These are phyloP conservation scores for Phylloscopus collybita DNA, from an alignment of 2,797 vertebrate species.

Conservation along the genomic window DNA sequence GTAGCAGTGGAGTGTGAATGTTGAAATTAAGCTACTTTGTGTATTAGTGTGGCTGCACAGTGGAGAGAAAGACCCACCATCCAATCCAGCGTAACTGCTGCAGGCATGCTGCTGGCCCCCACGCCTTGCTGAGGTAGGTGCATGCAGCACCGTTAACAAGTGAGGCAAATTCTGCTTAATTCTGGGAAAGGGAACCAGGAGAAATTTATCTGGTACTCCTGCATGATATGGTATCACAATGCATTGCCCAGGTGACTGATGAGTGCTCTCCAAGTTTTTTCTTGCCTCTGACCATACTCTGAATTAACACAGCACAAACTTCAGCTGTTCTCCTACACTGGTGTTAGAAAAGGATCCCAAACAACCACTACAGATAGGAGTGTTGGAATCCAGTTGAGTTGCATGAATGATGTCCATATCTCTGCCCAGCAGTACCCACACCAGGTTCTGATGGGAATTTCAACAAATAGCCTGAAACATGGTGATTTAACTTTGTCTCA, in stretches of 20 bases:
- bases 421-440: neutral
- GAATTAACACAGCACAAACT: neutral
- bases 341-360: neutral
- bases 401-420: neutral
- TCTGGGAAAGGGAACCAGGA: neutral
- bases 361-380: neutral
- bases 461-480: neutral
- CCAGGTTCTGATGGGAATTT: neutral
- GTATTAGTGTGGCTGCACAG: neutral
- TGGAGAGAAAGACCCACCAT: neutral
- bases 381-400: neutral
- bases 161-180: neutral
- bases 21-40: neutral
- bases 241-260: neutral
- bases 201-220: neutral
- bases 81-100: neutral
- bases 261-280: neutral
- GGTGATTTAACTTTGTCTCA: neutral
- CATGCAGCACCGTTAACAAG: neutral
- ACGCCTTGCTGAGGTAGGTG: no score
- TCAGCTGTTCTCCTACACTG: neutral
- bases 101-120: fast-evolving
- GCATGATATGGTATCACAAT: neutral
- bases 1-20: neutral
- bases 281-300: neutral